Evolutionary conservation across 2,888 invertebrate species (phyloP).

Genomic region (Coelinius sp.): DNA sequence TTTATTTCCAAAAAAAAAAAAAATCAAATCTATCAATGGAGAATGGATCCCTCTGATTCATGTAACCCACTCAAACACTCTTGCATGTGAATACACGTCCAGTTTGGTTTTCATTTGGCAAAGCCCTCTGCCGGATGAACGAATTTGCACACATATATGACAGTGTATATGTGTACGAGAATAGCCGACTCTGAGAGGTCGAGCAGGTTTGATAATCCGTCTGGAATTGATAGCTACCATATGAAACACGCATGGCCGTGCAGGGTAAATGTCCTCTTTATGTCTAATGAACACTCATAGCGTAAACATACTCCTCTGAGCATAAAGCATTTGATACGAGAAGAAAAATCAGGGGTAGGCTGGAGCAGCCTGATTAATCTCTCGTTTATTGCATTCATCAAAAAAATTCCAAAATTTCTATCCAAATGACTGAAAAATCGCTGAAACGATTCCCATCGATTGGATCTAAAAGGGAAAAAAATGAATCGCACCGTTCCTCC

Average conservation of each 20-base stretch:
- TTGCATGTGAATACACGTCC: constrained; percentile 4
- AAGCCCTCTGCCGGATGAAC: constrained; percentile 22
- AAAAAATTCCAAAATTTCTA: no score
- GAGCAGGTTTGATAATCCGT: constrained; percentile 47
- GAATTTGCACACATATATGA: constrained; percentile 28
- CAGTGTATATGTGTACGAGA: constrained; percentile 34
- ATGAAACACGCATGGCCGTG: constrained; percentile 28
- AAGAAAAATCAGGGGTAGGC: background rate
- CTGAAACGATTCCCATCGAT: no score
- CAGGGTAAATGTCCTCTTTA: constrained; percentile 21
- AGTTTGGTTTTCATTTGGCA: constrained; percentile 17
- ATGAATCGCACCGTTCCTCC: no score
- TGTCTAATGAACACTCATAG: constrained; percentile 9
- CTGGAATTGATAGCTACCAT: constrained; percentile 47
- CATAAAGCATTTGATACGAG: background rate
- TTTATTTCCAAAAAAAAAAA: background rate
- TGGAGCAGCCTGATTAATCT: no score
- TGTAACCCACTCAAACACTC: constrained; percentile 2
- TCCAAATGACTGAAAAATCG: no score
- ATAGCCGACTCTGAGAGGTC: constrained; percentile 46
- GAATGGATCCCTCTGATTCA: constrained; percentile 3
- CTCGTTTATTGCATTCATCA: no score
- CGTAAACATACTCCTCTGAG: background rate
- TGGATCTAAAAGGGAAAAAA: no score
- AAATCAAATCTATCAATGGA: background rate